These are phyloP conservation scores for Phortica okadai DNA, from an alignment of 2,888 invertebrate species.

Conservation along the genomic window DNA sequence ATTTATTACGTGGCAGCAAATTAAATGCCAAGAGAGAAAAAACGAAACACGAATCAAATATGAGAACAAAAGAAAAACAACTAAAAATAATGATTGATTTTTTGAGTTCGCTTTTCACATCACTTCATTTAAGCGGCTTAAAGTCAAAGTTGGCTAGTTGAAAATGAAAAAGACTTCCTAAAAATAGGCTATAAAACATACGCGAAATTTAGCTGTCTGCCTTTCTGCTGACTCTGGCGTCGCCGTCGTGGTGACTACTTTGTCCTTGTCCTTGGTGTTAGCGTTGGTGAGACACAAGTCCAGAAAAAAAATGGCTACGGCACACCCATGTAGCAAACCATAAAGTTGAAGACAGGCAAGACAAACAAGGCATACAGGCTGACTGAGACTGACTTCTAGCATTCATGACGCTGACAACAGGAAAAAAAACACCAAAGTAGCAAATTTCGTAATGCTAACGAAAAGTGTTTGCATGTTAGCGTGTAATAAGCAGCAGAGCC, in stretches of 20 bases:
- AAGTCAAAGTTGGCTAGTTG: neutral
- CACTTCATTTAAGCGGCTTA: neutral
- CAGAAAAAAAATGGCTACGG: conserved; percentile 4
- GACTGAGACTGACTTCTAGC: neutral
- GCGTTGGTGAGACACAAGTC: neutral
- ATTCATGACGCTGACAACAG: neutral
- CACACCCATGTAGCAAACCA: conserved; percentile 15
- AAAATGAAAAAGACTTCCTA: neutral
- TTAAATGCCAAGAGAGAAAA: conserved; percentile 61
- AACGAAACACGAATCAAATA: neutral
- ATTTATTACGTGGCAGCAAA: conserved; percentile 60
- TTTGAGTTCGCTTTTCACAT: neutral
- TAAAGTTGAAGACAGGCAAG: conserved; percentile 36
- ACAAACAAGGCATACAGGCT: conserved; percentile 29
- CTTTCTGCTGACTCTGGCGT: no score
- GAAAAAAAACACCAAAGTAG: conserved; percentile 21
- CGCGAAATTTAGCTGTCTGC: conserved; percentile 11
- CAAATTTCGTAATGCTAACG: conserved; percentile 39
- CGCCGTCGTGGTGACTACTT: conserved; percentile 41
- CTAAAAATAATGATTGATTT: neutral
- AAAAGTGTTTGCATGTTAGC: conserved; percentile 69
- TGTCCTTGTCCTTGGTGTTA: conserved; percentile 68
- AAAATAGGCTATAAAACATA: conserved; percentile 13
- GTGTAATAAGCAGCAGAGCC: conserved; percentile 70
- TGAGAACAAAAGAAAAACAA: neutral